Base-by-base conservation (phyloP, 2,888 invertebrate genomes). In the Agonopterix alstromeriana region DNA sequence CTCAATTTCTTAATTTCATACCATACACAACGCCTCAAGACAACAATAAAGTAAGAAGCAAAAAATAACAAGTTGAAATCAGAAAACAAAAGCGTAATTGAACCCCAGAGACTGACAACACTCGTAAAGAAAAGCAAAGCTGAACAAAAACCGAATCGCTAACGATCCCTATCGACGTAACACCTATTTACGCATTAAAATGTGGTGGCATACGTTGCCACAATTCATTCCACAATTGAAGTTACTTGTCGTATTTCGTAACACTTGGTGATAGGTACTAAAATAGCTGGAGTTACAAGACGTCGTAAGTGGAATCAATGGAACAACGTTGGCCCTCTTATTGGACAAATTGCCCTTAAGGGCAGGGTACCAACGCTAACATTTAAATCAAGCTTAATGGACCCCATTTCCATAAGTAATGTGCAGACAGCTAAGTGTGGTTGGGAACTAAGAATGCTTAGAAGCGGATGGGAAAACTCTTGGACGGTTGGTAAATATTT, bases 381-480 rank as follows among this genome's bases (percentile, higher is more conserved):
- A 85, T 85, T 86, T 85, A 85, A 85, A 84, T 87, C 81, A 80
- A 70, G 61, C 76, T 67, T 85, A 84, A 83, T 82, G 77, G 71
- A 61, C 38, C 61, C 67, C 61, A 82, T 83, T 82, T 82, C 79
- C 82, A 81, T 82, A 77, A 76, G 74, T 72, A 69, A 74, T 65
- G 65, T 63, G 55, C 64, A 62, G 59, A 54, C 58, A 55, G 51
- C 52, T 53, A 55, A 50, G 27, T 27, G 42, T 36, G 43, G 10
- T 12, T 38, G 8, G 58, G 65, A 58, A 42, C 38, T 67, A 52
- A 11, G 43, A 65, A 66, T 10, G 41, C 27, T 11, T 54, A 70
- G 72, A 71, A 45, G 12, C 27, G 58, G 40, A 46, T 46, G 27
- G 27, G 5, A 27, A 27, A 17, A 5, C 27, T 27, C 27, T 27